Conservation (phyloP, 2,113 vertebrate species). For the Smithornis capensis region DNA sequence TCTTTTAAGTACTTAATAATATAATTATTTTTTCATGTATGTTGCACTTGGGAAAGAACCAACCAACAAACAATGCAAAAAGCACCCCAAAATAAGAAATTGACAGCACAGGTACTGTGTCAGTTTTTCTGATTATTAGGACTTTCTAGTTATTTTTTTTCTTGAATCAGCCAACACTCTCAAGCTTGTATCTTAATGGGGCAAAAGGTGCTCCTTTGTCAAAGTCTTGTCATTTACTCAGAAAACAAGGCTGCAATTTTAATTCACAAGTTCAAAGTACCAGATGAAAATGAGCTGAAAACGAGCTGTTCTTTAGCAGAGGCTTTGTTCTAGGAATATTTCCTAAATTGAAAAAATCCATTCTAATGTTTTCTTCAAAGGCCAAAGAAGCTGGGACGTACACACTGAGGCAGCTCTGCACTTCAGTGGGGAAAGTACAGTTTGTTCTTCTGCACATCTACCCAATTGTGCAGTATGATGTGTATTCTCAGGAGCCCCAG, state of each 20-base stretch:
- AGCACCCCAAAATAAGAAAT: neutral
- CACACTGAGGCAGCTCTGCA: constrained; percentile 88
- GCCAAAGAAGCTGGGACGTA: constrained; percentile 91
- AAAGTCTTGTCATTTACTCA: neutral
- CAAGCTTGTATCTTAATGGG: neutral
- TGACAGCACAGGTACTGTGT: neutral
- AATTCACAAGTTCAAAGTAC: neutral
- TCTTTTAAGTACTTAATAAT: neutral
- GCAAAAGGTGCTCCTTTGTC: neutral
- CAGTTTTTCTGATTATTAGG: neutral
- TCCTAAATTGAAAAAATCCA: neutral
- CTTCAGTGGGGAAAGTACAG: constrained; percentile 85
- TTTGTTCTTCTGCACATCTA: constrained; percentile 92
- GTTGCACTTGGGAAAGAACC: neutral
- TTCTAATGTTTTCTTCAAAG: constrained; percentile 64
- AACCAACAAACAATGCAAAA: neutral
- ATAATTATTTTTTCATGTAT: neutral
- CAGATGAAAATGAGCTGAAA: neutral
- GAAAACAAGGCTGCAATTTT: neutral
- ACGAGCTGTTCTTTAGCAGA: neutral
- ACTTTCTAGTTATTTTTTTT: neutral
- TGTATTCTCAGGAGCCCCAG: constrained; percentile 97
- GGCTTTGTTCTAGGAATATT: neutral
- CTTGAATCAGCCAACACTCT: neutral
- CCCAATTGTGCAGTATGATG: constrained; percentile 91